Base-by-base conservation (phyloP, 2,888 invertebrate genomes). In the Baccha elongata region DNA sequence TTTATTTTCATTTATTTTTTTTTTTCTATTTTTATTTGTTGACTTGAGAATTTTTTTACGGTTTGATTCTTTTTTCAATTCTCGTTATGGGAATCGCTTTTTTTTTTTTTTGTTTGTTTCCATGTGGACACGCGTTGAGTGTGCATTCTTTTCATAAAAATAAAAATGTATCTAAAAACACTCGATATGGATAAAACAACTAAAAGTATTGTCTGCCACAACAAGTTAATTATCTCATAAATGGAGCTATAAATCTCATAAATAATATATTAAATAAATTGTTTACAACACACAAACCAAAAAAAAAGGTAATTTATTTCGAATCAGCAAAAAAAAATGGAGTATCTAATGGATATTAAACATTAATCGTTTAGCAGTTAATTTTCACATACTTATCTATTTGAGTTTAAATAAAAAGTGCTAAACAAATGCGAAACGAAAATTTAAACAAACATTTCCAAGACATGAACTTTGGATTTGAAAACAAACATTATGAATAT, bases 151-250 rank as follows among this genome's bases (percentile, higher is more conserved):
- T 40, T 23, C 21, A 26, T 37, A 46, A 6, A 29, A 58, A 58
- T 15, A 17, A 13, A 64, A 53, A 72, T 48, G 5, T 23, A 13
- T 60, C 29, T 26, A 26, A 19, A 74, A 58, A 46, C 29, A 44
- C 68, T 53, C 37, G 15, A 60, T 40, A 73, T 65, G 64, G 73
- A 21, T n/a, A 19, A 29, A 26, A 46, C 53, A 13, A 52, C 52
- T 19, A 2, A 19, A 52, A 58, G 6, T 50, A 40, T 50, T 58
- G 17, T 29, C n/a, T 26, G 13, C n/a, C 11, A 29, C 29, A 15
- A 75, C 62, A 62, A 75, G 75, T 75, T 75, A 75, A 75, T 75
- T 60, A 68, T 46, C 17, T 64, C 72, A 21, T 53, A 64, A 53
- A 64, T 46, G 42, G 72, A 68, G 21, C 37, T 53, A 62, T 23